Evolutionary conservation across 2,797 vertebrate species (phyloP).

Genomic region (Bradypodion ventrale): DNA sequence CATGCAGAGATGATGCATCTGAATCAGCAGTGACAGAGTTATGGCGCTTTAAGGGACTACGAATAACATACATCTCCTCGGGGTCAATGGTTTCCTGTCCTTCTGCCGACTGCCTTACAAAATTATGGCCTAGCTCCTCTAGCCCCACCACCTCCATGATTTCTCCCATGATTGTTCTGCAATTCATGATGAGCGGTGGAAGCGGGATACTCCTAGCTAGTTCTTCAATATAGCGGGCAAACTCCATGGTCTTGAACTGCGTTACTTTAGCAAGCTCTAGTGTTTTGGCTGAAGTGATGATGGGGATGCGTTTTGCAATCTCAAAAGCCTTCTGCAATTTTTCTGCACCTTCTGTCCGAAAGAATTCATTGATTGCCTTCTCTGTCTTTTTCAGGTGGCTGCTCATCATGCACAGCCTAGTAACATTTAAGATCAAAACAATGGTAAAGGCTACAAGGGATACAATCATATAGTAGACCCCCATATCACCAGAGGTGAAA

Average conservation of each 20-base stretch:
- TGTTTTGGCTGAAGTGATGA: slow-evolving; percentile 97
- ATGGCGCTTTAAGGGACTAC: slow-evolving; percentile 84
- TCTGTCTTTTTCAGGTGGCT: slow-evolving; percentile 99
- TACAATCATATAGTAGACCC: slow-evolving; percentile 97
- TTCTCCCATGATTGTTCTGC: slow-evolving; percentile 98
- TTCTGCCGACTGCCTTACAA: slow-evolving; percentile 85
- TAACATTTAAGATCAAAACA: slow-evolving; percentile 94
- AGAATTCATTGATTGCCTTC: slow-evolving; percentile 98
- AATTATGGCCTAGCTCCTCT: slow-evolving; percentile 95
- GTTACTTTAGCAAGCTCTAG: slow-evolving; percentile 98
- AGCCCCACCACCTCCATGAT: slow-evolving; percentile 96
- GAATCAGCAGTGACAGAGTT: slow-evolving; percentile 90
- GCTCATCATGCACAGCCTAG: slow-evolving; percentile 99
- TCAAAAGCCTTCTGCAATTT: slow-evolving; percentile 98
- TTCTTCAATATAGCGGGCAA: slow-evolving; percentile 97
- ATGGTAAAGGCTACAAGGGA: slow-evolving; percentile 96
- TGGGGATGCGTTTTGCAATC: slow-evolving; percentile 97
- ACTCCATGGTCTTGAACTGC: slow-evolving; percentile 99
- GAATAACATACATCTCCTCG: slow-evolving; percentile 87
- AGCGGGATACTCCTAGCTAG: slow-evolving; percentile 95
- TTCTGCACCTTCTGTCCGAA: slow-evolving; percentile 96
- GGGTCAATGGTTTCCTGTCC: slow-evolving; percentile 75
- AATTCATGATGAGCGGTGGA: slow-evolving; percentile 98
- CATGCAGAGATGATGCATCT: slow-evolving; percentile 89
- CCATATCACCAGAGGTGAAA: slow-evolving; percentile 94